phyloP scores from a whole-genome alignment of 2,113 vertebrate genomes.

The Xiphophorus couchianus region DNA sequence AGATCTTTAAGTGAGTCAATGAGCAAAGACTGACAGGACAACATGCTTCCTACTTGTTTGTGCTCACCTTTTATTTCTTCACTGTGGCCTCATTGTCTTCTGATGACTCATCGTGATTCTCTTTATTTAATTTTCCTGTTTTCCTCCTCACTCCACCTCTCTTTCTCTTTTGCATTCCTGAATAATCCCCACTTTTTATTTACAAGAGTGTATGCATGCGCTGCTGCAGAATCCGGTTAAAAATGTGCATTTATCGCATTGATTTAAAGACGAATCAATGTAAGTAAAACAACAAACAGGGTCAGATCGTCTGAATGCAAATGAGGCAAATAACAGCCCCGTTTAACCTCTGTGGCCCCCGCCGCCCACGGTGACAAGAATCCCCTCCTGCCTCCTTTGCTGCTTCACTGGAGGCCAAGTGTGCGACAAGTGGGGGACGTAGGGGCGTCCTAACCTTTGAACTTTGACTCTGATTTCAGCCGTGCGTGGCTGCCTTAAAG shows the following conservation, averaged over 20 bases:
- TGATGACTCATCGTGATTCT: slow-evolving; percentile 47
- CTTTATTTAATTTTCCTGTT: slow-evolving; percentile 36
- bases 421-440: slow-evolving; percentile 32
- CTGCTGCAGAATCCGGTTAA: slow-evolving; percentile 7
- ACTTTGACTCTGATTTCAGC: slow-evolving; percentile 51
- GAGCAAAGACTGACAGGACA: slow-evolving; percentile 3
- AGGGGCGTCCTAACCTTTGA: slow-evolving; percentile 57
- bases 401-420: slow-evolving; percentile 55
- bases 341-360: slow-evolving; percentile 53
- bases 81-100: slow-evolving; percentile 31
- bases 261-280: background rate
- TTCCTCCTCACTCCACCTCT: slow-evolving; percentile 12
- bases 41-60: background rate
- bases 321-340: slow-evolving; percentile 25
- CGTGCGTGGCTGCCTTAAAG: slow-evolving; percentile 24
- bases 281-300: slow-evolving; percentile 40
- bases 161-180: slow-evolving; percentile 43
- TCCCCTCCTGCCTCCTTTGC: slow-evolving; percentile 66
- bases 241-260: background rate
- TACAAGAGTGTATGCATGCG: background rate
- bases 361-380: slow-evolving; percentile 31
- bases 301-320: slow-evolving; percentile 28
- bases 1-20: background rate
- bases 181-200: slow-evolving; percentile 15
- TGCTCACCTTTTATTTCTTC: slow-evolving; percentile 25